Evolutionary conservation across 2,888 invertebrate genomes (phyloP), one percentile per base, ranked within the genome.

Genomic region (Leptopilina myrica): DNA sequence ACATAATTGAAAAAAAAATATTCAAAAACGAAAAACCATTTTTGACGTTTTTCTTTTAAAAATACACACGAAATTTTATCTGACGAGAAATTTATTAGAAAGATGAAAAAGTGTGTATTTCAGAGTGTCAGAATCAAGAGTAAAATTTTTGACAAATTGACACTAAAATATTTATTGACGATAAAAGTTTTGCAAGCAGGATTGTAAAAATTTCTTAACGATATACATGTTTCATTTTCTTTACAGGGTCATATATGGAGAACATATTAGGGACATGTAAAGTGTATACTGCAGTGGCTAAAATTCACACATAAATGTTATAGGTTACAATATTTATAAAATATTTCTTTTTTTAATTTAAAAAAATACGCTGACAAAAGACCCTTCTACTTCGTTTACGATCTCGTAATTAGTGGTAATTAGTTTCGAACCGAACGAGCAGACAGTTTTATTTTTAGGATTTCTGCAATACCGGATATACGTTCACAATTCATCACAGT

Each of bases 361-460:
- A 1, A 4, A 56, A 53, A 59, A 73, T 56, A 26, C 33, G 33
- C 56, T 73, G 40, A 73, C 56, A 73, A 49, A 26, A 53, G 26
- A 33, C 56, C 56, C 73, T 73, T 73, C 73, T 56, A 56, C 73
- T 53, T 73, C 56, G 33, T 73, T 69, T 73, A 73, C 73, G 73
- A 69, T 15, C 40, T 20, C 20, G 20, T 20, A 20, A 20, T 20
- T 20, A 20, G 20, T 40, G 33, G 33, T 73, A 73, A 73, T 73
- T 73, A 56, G 73, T 73, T 73, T 73, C 56, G n/a, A 73, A 59
- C 0, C 26, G 73, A 69, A 14, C 14, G 53, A 73, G 56, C 73
- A 69, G 20, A 56, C 73, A 73, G 73, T 43, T 56, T 56, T 33
- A 33, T 56, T 73, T 73, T 73, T 56, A 56, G 56, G 12, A 49